Base-by-base conservation (phyloP, 2,113 vertebrate species). In the Halcyon senegalensis region DNA sequence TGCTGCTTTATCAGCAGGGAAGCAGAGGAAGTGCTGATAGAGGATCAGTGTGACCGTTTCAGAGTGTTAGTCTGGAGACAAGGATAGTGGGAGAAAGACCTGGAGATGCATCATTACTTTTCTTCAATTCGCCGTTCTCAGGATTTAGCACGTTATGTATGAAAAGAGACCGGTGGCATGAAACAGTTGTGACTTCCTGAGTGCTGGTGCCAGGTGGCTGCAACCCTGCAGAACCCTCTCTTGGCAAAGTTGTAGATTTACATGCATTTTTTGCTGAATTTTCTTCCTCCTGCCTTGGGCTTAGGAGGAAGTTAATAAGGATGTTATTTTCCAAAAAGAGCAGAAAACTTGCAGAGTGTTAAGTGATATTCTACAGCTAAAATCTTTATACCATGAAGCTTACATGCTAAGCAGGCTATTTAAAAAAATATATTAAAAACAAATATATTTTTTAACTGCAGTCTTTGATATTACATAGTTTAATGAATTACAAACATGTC, bases 101-200 rank as follows among this genome's bases (percentile, higher is more conserved):
- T 58, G 68, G 50, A 86, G 51, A 75, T 14, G n/a, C 43, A 5
- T 30, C 86, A 85, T 35, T 85, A 56, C 56, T 35, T 6, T 5
- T 44, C 39, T 84, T 62, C 80, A 62, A 14, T 55, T 77, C 5
- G 27, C 33, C 59, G 62, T 72, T 87, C 59, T 78, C 62, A 37
- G 27, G 60, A 85, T 60, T 62, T 72, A 17, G 73, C 11, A 69
- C 75, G 23, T 53, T n/a, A 63, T 27, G 11, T 10, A 55, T 60
- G 82, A 88, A 41, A 73, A 60, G 44, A 76, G n/a, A 12, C 41
- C 63, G 59, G 44, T 86, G 82, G 75, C 77, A 78, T 10, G 9
- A 24, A 89, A 31, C 56, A 77, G 68, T 76, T 50, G 55, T 33
- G 60, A 80, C 83, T 95, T 95, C 78, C 96, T 87, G 88, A 76